Evolutionary conservation across 1,140 invertebrate genomes (phyloP), one percentile per base, ranked within the genome.

Genomic region (Himalopsyche phryganea): DNA sequence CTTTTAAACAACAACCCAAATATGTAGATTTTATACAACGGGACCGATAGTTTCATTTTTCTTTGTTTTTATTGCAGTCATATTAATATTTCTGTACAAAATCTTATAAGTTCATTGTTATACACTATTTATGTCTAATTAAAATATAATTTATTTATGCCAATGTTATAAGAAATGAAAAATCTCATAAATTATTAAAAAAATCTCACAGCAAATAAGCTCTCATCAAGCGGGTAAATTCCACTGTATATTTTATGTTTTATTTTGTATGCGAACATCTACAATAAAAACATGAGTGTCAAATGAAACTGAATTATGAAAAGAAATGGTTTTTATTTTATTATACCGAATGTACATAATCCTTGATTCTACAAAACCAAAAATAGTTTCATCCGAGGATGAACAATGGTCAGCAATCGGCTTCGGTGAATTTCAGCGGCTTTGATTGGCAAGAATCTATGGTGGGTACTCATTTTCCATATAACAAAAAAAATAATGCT

Each of bases 171-270:
- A 69, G 69, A 70, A 71, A 69, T 65, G 65, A 46, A 63, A 66
- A 58, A 69, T 68, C 65, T 62, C 49, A 65, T 55, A 58, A 57
- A 47, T 28, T 28, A 67, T 60, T 65, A 68, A 67, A 68, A 68
- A 68, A 74, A 66, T 78, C 76, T 78, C 76, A 78, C 76, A 78
- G 77, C 76, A 78, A 78, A 78, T 78, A 78, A 76, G 71, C 50
- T 59, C 42, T 52, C 9, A 45, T 47, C 20, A 56, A 54, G 41
- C 60, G 55, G 59, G 60, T 57, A 45, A 53, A 32, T 36, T 61
- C 49, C 15, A 38, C 41, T 57, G 28, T 65, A 58, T 60, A 58
- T 56, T 59, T 38, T 60, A 51, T 48, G 18, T 57, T 50, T 46
- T 52, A 23, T 42, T 52, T 61, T 65, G 20, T 61, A 33, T 65